A percentile compares a stretch with the other conserved stretches of the same genome.
These are phyloP conservation scores for Timema cristinae DNA, from an alignment of 2,888 invertebrate genomes.

Conservation along the genomic window DNA sequence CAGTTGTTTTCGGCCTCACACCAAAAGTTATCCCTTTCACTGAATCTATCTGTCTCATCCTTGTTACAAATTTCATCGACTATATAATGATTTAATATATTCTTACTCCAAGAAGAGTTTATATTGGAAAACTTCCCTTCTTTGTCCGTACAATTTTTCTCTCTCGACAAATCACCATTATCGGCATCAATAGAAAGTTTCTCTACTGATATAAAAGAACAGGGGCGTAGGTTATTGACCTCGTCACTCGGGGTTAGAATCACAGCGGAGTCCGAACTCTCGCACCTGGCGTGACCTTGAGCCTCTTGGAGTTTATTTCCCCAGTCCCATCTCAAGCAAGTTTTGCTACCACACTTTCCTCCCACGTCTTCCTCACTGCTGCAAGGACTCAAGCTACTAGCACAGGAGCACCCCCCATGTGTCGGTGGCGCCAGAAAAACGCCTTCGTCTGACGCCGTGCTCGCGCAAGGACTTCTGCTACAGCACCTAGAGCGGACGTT, in stretches of 20 bases:
- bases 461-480: neutral
- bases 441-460: slow-evolving; percentile 18
- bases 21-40: too few relatives aligned
- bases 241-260: slow-evolving; percentile 49
- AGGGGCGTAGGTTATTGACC: slow-evolving; percentile 24
- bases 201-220: neutral
- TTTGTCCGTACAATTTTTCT: neutral
- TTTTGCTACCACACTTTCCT: neutral
- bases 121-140: too few relatives aligned
- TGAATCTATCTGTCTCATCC: too few relatives aligned
- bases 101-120: too few relatives aligned
- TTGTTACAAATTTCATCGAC: too few relatives aligned
- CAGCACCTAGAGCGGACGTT: neutral
- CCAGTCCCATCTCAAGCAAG: slow-evolving; percentile 22
- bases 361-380: slow-evolving; percentile 23
- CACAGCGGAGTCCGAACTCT: slow-evolving; percentile 52
- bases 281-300: slow-evolving; percentile 39
- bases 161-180: neutral
- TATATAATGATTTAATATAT: too few relatives aligned
- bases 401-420: neutral
- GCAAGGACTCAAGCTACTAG: slow-evolving; percentile 12
- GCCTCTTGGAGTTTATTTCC: slow-evolving; percentile 7
- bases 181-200: neutral
- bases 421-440: slow-evolving; percentile 6
- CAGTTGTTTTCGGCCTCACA: too few relatives aligned